phyloP scores from a whole-genome alignment of 2,888 invertebrate genomes.

The Incurvaria masculella region DNA sequence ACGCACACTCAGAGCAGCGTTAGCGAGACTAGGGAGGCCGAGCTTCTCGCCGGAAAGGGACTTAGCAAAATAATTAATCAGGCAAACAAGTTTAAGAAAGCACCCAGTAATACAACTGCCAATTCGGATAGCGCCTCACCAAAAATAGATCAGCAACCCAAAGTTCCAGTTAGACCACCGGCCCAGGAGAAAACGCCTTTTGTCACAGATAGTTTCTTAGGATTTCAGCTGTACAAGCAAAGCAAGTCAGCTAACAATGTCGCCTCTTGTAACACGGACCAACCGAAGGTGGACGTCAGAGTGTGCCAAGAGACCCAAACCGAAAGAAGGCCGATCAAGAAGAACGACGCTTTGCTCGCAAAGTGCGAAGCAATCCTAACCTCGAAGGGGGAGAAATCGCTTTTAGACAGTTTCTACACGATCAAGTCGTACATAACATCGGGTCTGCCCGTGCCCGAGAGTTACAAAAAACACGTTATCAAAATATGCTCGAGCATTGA shows the following conservation, averaged over 20 bases:
- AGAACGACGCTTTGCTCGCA: conserved; percentile 33
- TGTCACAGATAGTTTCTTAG: neutral
- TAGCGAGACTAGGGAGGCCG: conserved; percentile 32
- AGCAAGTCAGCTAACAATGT: neutral
- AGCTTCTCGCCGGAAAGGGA: conserved; percentile 40
- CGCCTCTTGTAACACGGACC: neutral
- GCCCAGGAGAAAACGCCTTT: neutral
- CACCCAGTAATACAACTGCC: conserved; percentile 10
- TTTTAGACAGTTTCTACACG: conserved; percentile 41
- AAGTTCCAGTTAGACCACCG: neutral
- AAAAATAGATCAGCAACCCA: too few species aligned
- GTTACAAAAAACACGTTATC: conserved; percentile 40
- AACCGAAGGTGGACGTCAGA: neutral
- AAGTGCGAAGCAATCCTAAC: conserved; percentile 42
- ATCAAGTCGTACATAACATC: conserved; percentile 43
- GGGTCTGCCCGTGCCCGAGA: conserved; percentile 39
- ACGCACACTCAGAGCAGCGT: conserved; percentile 21
- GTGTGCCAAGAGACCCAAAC: too few species aligned
- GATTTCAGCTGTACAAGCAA: neutral
- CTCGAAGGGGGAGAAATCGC: conserved; percentile 36
- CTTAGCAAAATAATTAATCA: conserved; percentile 45
- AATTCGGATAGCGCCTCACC: neutral
- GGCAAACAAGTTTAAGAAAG: conserved; percentile 29
- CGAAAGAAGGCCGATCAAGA: neutral
- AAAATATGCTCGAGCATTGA: conserved; percentile 43